Evolutionary conservation across 1,140 invertebrate species (phyloP), one percentile per base, ranked within the genome.

Genomic region (Brachionus sp.): DNA sequence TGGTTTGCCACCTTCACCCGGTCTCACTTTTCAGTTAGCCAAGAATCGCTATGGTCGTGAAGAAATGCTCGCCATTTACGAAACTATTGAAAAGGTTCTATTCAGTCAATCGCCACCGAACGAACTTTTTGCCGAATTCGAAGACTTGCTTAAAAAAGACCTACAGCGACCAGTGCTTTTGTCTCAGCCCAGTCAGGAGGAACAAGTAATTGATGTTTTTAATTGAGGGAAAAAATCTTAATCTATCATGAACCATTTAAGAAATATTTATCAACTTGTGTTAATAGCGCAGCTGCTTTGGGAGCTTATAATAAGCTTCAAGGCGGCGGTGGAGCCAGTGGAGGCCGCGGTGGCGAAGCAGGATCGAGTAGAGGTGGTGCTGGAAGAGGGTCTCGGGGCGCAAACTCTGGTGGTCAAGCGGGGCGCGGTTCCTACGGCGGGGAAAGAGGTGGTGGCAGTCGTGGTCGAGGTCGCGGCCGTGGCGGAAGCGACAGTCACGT

Each of bases 21-120:
- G 77, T 39, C 50, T 80, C 13, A 44, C 77, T 5, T 80, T 80
- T 80, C 77, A 93, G 87, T 88, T 93, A 77, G 93, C 93, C 85
- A 92, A 94, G 85, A 91, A 92, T 91, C 90, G 92, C 83, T 95
- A 95, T 85, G 94, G 93, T 35, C 90, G 94, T 85, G 94, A 96
- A 89, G 94, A 95, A 87, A 95, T 96, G 94, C 88, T 96, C 83
- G 93, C 93, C 53, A 87, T 95, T 39, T 95, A 92, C 86, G 77
- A 80, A 62, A 25, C 77, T 3, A 80, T 80, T 6, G 77, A 80
- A 66, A 80, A 92, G 93, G 85, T 91, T 92, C 85, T 91, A 90
- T 85, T 90, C 91, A 77, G 91, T 91, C 86, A 90, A 93, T 13
- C 90, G 92, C 84, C 91, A 91, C 42, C 70, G 25, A 23, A 44